These are phyloP conservation scores for Diploptera punctata DNA, from an alignment of 2,888 invertebrate species.

Conservation along the genomic window DNA sequence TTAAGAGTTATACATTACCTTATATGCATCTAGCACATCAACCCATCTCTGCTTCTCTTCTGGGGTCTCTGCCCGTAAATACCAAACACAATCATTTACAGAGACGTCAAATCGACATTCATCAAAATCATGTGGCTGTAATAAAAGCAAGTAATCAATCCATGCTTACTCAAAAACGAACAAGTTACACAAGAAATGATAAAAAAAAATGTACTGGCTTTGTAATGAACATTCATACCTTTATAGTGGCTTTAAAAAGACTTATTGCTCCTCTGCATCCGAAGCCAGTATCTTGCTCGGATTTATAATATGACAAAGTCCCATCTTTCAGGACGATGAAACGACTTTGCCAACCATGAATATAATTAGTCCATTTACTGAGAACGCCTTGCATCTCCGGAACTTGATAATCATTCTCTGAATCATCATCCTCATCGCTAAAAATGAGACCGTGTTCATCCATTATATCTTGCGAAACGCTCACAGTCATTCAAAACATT, in stretches of 20 bases:
- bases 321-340: slow-evolving; percentile 97
- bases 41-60: slow-evolving; percentile 96
- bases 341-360: slow-evolving; percentile 98
- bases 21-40: slow-evolving; percentile 90
- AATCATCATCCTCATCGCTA: slow-evolving; percentile 48
- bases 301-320: slow-evolving; percentile 96
- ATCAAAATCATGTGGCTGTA: slow-evolving; percentile 97
- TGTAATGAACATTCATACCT: slow-evolving; percentile 63
- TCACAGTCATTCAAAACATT: not conserved
- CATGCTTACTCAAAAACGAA: no score
- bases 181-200: no score
- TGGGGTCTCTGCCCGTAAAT: slow-evolving; percentile 84
- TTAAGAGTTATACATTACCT: no score
- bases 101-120: slow-evolving; percentile 98
- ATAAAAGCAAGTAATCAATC: slow-evolving; percentile 52
- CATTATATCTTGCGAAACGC: slow-evolving; percentile 44
- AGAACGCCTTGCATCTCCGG: slow-evolving; percentile 88
- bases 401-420: slow-evolving; percentile 44
- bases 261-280: slow-evolving; percentile 98
- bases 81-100: slow-evolving; percentile 98
- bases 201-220: not conserved
- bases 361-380: slow-evolving; percentile 98
- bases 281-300: slow-evolving; percentile 92
- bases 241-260: slow-evolving; percentile 90
- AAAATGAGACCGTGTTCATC: slow-evolving; percentile 49